phyloP scores from a whole-genome alignment of 2,113 vertebrate genomes.

The Toxotes jaculatrix region DNA sequence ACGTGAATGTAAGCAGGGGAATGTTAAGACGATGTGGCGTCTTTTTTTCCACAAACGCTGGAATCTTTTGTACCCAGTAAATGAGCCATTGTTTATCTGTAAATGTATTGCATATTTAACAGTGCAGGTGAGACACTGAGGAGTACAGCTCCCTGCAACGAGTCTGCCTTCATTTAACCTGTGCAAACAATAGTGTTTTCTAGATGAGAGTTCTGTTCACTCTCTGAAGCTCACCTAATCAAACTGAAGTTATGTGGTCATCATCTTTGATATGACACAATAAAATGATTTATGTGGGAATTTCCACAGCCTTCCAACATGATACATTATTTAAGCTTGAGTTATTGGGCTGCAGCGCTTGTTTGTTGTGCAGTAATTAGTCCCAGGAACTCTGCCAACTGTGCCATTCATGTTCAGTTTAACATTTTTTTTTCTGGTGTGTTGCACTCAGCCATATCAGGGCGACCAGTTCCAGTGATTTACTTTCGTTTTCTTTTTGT shows the following conservation, averaged over 20 bases:
- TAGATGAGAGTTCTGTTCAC: neutral
- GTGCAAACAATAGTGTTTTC: neutral
- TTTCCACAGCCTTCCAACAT: too few relatives aligned
- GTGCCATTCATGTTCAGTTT: slow-evolving; percentile 1
- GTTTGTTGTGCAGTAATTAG: too few relatives aligned
- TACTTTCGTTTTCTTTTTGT: neutral
- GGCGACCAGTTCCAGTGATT: slow-evolving; percentile 11
- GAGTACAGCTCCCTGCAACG: neutral
- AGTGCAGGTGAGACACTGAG: neutral
- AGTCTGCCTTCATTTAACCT: neutral
- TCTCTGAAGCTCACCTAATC: neutral
- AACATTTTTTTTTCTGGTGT: neutral
- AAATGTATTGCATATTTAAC: neutral
- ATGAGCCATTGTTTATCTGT: neutral
- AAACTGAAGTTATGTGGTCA: neutral
- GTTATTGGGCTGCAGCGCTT: too few relatives aligned
- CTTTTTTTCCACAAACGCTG: neutral
- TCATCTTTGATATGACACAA: too few relatives aligned
- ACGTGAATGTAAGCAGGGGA: neutral
- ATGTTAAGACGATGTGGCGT: neutral
- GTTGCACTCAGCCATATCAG: neutral
- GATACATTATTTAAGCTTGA: too few relatives aligned
- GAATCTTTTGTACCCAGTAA: too few relatives aligned
- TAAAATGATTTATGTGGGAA: too few relatives aligned
- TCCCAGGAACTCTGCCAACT: too few relatives aligned